Evolutionary conservation across 2,113 vertebrate species (phyloP).

Genomic region (Terrapene triunguis): DNA sequence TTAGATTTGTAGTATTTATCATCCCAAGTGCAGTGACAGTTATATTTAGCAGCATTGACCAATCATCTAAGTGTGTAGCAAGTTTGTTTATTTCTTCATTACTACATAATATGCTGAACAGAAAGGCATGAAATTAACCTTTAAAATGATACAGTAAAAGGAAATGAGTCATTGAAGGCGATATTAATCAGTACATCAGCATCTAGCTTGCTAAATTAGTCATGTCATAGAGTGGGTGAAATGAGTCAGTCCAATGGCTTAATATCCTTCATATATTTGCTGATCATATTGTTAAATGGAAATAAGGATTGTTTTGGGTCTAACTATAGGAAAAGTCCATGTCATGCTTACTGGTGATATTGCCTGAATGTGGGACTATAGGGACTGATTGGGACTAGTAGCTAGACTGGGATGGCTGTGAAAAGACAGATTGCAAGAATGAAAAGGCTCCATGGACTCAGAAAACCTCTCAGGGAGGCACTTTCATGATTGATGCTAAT

Average conservation of each 20-base stretch:
- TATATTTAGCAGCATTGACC: background rate
- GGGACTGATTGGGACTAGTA: background rate
- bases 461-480: background rate
- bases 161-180: constrained; percentile 56
- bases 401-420: background rate
- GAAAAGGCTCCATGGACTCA: background rate
- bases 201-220: constrained; percentile 20
- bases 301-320: background rate
- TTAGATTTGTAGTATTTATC: background rate
- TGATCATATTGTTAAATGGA: constrained; percentile 10
- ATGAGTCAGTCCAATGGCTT: constrained; percentile 44
- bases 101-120: constrained; percentile 6
- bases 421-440: background rate
- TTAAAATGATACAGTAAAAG: constrained; percentile 50
- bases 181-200: constrained; percentile 47
- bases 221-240: constrained; percentile 56
- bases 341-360: background rate
- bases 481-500: background rate
- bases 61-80: background rate
- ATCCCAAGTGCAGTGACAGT: background rate
- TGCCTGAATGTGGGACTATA: background rate
- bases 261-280: constrained; percentile 17
- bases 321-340: constrained; percentile 31
- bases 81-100: constrained; percentile 23
- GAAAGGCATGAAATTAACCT: constrained; percentile 54